These are phyloP conservation scores for Flabesymbios commensalis DNA, from an alignment of 2,888 invertebrate species.

Conservation along the genomic window DNA sequence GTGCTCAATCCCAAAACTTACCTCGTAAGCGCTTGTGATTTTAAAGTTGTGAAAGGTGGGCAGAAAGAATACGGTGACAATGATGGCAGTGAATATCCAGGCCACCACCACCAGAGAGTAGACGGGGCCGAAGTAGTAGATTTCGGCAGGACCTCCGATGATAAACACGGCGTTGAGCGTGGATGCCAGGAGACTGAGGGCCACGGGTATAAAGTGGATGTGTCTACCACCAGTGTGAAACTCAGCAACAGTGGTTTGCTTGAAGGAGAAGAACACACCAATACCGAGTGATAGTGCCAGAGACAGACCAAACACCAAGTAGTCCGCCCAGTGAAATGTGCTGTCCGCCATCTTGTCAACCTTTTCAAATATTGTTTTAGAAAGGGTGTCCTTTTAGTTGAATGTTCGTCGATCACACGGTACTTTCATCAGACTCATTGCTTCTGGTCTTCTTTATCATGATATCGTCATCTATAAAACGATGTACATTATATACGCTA, in stretches of 20 bases:
- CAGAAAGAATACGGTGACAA: slow-evolving; percentile 14
- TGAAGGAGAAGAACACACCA: slow-evolving; percentile 18
- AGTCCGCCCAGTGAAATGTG: slow-evolving; percentile 28
- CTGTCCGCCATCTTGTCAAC: no score
- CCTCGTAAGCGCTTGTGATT: slow-evolving; percentile 27
- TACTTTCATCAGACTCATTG: no score
- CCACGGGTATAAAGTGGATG: slow-evolving; percentile 21
- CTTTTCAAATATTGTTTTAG: no score
- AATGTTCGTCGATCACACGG: no score
- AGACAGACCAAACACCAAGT: slow-evolving; percentile 23
- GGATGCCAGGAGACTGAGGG: slow-evolving; percentile 20
- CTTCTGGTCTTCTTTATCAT: no score
- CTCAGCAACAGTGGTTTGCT: not conserved
- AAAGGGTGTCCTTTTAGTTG: no score
- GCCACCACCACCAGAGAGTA: slow-evolving; percentile 4
- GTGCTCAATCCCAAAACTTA: slow-evolving; percentile 1
- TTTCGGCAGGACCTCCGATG: slow-evolving; percentile 21
- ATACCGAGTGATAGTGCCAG: slow-evolving; percentile 16
- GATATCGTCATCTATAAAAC: no score
- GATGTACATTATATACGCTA: no score
- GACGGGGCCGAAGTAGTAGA: slow-evolving; percentile 16
- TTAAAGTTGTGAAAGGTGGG: slow-evolving; percentile 17
- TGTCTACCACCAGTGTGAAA: not conserved
- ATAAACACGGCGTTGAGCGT: slow-evolving; percentile 23
- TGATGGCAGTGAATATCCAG: not conserved